phyloP scores from a whole-genome alignment of 1,140 invertebrate genomes.

The Drosophila dunni region DNA sequence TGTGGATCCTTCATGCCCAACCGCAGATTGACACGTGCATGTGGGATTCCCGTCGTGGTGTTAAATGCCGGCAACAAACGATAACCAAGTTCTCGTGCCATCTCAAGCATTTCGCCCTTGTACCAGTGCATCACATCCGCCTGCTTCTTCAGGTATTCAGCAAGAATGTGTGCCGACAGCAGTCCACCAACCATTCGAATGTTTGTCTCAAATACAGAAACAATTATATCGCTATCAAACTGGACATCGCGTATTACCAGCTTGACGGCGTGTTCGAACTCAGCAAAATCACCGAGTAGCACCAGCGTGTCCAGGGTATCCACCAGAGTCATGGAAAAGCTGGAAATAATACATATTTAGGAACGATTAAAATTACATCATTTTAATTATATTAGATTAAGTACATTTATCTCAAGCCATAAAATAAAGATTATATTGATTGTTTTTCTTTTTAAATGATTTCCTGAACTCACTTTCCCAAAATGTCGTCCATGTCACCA shows the following conservation, averaged over 20 bases:
- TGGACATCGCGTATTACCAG: slow-evolving; percentile 93
- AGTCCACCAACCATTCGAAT: slow-evolving; percentile 97
- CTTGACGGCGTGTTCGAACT: slow-evolving; percentile 96
- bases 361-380: too few relatives aligned
- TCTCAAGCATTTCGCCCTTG: slow-evolving; percentile 92
- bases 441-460: slow-evolving; percentile 1
- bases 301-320: slow-evolving; percentile 97
- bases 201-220: slow-evolving; percentile 99
- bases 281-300: slow-evolving; percentile 95
- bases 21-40: slow-evolving; percentile 96
- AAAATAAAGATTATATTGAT: neutral
- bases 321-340: slow-evolving; percentile 97
- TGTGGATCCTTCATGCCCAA: slow-evolving; percentile 93
- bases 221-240: slow-evolving; percentile 97
- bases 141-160: slow-evolving; percentile 91
- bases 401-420: too few relatives aligned
- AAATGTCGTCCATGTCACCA: slow-evolving; percentile 97
- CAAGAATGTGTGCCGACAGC: slow-evolving; percentile 96
- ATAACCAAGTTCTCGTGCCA: slow-evolving; percentile 97
- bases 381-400: too few relatives aligned
- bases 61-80: slow-evolving; percentile 98
- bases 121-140: slow-evolving; percentile 95
- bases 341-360: slow-evolving; percentile 85
- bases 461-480: slow-evolving; percentile 94
- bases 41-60: slow-evolving; percentile 98